A percentile compares a stretch with the other conserved stretches of the same genome.
Conservation (phyloP, 37 sponge, comb jelly and placozoan species). For the Beroe forskalii region DNA sequence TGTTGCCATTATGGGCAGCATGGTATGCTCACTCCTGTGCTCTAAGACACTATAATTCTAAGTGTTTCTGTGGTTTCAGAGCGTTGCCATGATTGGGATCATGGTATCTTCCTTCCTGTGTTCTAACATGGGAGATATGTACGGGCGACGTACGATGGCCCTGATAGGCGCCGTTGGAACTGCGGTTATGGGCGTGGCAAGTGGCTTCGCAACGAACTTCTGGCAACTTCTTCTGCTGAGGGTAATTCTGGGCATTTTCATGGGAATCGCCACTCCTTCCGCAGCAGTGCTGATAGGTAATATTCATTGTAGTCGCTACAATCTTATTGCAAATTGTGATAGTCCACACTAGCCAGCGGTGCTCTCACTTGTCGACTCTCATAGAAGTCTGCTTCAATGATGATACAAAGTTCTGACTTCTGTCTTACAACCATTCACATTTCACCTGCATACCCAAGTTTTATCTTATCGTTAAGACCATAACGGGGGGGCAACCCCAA, state of each 20-base stretch:
- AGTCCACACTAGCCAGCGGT: too few species aligned
- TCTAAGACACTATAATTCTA: background rate
- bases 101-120: background rate
- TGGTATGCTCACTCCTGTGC: background rate
- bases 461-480: too few species aligned
- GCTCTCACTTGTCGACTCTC: too few species aligned
- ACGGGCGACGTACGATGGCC: background rate
- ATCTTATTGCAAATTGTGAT: too few species aligned
- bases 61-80: too few species aligned
- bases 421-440: too few species aligned
- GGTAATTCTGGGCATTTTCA: background rate
- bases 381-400: too few species aligned
- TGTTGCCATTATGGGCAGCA: background rate
- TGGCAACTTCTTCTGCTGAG: background rate
- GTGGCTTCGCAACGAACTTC: background rate
- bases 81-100: background rate
- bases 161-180: background rate
- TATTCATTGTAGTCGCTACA: too few species aligned
- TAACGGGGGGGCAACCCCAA: background rate
- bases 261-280: background rate
- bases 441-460: too few species aligned
- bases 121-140: background rate
- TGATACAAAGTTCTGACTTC: too few species aligned
- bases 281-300: background rate
- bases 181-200: background rate